Percentiles rank a stretch among this genome's conserved stretches.
These are phyloP conservation scores for Rissa tridactyla DNA, from an alignment of 2,113 vertebrate genomes.

Conservation along the genomic window DNA sequence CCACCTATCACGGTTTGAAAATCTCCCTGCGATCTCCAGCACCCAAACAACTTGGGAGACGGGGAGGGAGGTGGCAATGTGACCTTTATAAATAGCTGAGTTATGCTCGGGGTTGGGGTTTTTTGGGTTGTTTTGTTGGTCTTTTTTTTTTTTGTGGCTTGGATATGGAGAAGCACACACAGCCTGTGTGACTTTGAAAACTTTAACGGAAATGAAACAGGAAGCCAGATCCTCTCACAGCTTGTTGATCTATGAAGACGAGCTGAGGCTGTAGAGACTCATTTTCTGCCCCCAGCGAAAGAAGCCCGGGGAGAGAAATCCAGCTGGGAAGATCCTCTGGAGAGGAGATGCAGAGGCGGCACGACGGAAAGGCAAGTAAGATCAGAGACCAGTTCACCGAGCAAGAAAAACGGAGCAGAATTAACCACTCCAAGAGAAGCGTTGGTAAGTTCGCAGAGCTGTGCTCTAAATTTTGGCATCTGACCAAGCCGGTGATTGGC, in stretches of 20 bases:
- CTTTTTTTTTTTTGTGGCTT: constrained; percentile 14
- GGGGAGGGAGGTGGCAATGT: background rate
- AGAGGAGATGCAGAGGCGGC: background rate
- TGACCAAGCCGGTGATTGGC: background rate
- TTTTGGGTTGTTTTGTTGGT: background rate
- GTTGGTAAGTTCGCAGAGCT: background rate
- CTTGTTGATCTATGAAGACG: background rate
- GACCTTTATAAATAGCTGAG: constrained; percentile 26
- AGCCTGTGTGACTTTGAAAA: background rate
- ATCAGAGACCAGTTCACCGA: background rate
- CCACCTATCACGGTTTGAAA: background rate
- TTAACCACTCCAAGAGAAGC: background rate
- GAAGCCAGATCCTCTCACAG: constrained; percentile 45
- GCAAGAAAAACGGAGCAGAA: background rate
- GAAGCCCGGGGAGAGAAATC: background rate
- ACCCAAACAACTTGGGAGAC: background rate
- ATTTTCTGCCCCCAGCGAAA: background rate
- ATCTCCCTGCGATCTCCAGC: background rate
- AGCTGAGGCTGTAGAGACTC: background rate
- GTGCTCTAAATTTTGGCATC: background rate
- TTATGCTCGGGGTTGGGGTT: background rate
- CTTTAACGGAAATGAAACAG: constrained; percentile 54
- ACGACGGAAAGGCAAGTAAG: background rate
- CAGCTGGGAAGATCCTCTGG: background rate
- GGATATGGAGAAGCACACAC: background rate